Base-by-base conservation (phyloP, 2,888 invertebrate genomes). In the Myopa testacea region DNA sequence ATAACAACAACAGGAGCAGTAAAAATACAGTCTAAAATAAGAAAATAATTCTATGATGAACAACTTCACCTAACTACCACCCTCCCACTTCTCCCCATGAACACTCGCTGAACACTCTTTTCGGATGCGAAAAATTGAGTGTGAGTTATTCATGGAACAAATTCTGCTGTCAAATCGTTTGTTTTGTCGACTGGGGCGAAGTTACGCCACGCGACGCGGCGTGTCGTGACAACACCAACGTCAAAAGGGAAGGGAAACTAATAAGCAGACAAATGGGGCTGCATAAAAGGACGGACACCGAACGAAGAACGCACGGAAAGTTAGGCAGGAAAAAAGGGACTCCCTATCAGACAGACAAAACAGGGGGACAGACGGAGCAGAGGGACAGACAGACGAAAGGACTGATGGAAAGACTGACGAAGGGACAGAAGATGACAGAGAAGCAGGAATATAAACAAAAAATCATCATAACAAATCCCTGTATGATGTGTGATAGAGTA, bases 141-240 rank as follows among this genome's bases (percentile, higher is more conserved):
- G 45, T 45, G 45, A 45, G 7, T 45, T 45, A 45, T 45, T 45
- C 45, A 3, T 45, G 45, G 45, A 45, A 6, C 6, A 45, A 45
- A 45, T 45, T 6, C 45, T 37, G 65, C 34, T 65, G 65, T 65
- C 37, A 65, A 65, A 65, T 65, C 16, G 37, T 65, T 34, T 37
- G 65, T 37, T 34, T 5, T 10, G 7, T 3, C 14, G 14, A 63
- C 3, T 4, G 34, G 12, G 63, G 63, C 10, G 63, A 26, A n/a
- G n/a, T n/a, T n/a, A n/a, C n/a, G n/a, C n/a, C n/a, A n/a, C 4
- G 60, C 16, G 16, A 19, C n/a, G 60, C 6, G 60, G 1, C 26
- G 26, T 26, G 26, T 26, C 26, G 26, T 26, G 26, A 26, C 26
- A 26, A 26, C 26, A 4, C 63, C 38, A 16, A 37, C 37, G 26